Evolutionary conservation across 2,797 vertebrate species (phyloP), one percentile per base, ranked within the genome.

Genomic region (Notolabrus celidotus): DNA sequence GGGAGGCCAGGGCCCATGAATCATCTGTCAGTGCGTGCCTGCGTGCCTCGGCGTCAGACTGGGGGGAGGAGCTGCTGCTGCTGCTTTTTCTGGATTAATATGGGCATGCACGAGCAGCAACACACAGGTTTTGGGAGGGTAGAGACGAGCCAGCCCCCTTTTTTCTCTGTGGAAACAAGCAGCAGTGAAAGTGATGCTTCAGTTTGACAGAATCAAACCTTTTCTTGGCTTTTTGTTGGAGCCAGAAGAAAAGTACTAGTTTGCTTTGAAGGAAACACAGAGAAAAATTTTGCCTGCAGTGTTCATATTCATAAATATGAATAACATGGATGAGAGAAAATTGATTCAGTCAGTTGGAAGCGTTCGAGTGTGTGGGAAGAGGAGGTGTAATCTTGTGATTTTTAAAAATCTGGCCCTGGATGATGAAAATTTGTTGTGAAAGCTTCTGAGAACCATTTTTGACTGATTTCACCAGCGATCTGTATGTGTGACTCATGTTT

Each of bases 1-100:
- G n/a, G 78, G 79, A 87, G 84, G 91, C 87, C 84, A 67, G 71
- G 77, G 73, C 50, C 51, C 70, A 71, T 90, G 92, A 93, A 88
- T 93, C 89, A 90, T 91, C 72, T 60, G 85, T 85, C 81, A 79
- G 82, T 74, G 70, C 42, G 75, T 47, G 46, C 52, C 27, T 75
- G 74, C 53, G 59, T 80, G 77, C 61, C 76, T 82, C 78, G 12
- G 65, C 75, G 73, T 86, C 84, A 83, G 71, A 57, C 49, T 20
- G 34, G 82, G 78, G 84, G 34, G 82, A 78, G 84, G 86, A 82
- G 84, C 83, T 60, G 86, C 78, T 54, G 65, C 67, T 73, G 84
- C 84, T 83, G 71, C 74, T 80, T 57, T 72, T 67, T 77, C 54
- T 79, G 85, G 74, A 83, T 88, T 79, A 80, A 84, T 85, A 85